Evolutionary conservation across 2,113 vertebrate genomes (phyloP).

Genomic region (Notarius lentiginosus): DNA sequence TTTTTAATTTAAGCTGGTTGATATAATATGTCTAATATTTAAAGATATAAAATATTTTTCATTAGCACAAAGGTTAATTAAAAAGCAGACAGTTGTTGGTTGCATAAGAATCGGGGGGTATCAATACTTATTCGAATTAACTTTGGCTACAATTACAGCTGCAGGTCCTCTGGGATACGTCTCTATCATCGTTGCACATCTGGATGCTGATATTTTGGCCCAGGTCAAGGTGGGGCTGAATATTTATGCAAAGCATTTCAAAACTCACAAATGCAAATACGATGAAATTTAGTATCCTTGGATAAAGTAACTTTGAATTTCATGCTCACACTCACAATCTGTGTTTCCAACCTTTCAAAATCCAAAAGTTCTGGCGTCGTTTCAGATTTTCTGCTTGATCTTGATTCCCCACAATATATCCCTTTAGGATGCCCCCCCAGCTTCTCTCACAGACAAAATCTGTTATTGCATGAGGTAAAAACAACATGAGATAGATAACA

Average conservation of each 20-base stretch:
- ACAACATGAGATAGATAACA: too few relatives aligned
- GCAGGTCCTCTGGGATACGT: background rate
- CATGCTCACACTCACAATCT: slow-evolving; percentile 8
- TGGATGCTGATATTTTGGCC: background rate
- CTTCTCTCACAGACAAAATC: too few relatives aligned
- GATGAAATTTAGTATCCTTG: background rate
- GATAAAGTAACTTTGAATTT: background rate
- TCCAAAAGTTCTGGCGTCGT: slow-evolving; percentile 20
- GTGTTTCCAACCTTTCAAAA: slow-evolving; percentile 9
- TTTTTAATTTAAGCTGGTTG: background rate
- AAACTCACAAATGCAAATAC: background rate
- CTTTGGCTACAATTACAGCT: background rate
- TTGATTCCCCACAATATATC: slow-evolving; percentile 51
- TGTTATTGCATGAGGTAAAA: too few relatives aligned
- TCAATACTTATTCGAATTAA: too few relatives aligned
- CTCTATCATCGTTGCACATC: background rate
- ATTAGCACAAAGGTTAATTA: background rate
- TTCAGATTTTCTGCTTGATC: slow-evolving; percentile 47
- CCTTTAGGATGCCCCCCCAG: background rate
- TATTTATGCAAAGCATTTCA: background rate
- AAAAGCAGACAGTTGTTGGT: background rate
- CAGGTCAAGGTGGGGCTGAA: background rate
- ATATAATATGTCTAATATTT: background rate
- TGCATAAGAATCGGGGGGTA: background rate
- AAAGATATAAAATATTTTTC: background rate